Evolutionary conservation across 2,113 vertebrate species (phyloP), one percentile per base, ranked within the genome.

Genomic region (Ochotona princeps): DNA sequence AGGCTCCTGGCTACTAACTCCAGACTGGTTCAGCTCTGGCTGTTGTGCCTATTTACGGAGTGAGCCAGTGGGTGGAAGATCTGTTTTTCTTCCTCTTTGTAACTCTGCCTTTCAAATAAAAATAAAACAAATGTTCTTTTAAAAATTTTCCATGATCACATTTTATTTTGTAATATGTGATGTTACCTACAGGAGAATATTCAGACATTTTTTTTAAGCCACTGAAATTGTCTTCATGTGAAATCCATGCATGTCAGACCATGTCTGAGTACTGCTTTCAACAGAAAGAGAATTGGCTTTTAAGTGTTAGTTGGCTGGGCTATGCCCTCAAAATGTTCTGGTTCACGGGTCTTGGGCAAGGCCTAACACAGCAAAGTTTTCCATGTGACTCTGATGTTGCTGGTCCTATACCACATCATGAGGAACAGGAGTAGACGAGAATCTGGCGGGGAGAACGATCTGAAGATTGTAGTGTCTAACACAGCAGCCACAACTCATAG

Each of bases 131-230:
- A 44, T 44, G 3, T 44, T 44, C 38, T 44, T 44, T 44, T 44
- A 44, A 83, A 69, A 32, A 69, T 63, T 89, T 72, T 87, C 82
- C 23, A 90, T 75, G 87, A 49, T 11, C 26, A 92, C 10, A 63
- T 74, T 78, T 73, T 79, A 95, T 54, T 93, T 92, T 87, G 54
- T 75, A 90, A 72, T 21, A 93, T 49, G 73, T 4, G 80, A 30
- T 75, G 28, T 49, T 96, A 76, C 47, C 35, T 76, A 90, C 4
- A 69, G 63, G 81, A 69, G 5, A 38, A 44, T 81, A 92, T 35
- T 84, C 26, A 76, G 87, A 63, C 57, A 44, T 44, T 44, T 44
- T 74, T 78, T 69, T n/a, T 12, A 88, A 95, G 51, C 26, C 73
- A 92, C 1, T 69, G 35, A 90, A 76, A 76, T 49, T 70, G 38